Evolutionary conservation across 2,113 vertebrate genomes (phyloP).

Genomic region (Calyptommatus sinebrachiatus): DNA sequence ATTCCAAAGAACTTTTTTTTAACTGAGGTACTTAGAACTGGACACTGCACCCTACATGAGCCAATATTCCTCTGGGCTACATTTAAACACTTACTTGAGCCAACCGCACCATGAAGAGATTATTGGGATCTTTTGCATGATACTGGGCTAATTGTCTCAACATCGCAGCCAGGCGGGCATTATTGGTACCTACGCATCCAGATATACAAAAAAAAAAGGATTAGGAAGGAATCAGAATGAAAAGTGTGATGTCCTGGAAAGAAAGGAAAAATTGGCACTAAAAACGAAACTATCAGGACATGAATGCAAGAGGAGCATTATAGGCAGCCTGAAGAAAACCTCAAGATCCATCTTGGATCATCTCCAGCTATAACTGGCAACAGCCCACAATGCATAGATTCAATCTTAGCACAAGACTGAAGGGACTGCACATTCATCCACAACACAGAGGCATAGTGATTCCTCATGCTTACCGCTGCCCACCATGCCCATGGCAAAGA

Average conservation of each 20-base stretch:
- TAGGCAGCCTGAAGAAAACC: not conserved
- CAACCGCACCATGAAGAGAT: slow-evolving; percentile 98
- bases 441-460: not conserved
- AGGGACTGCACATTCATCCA: not conserved
- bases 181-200: slow-evolving; percentile 86
- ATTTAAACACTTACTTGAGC: slow-evolving; percentile 80
- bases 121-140: slow-evolving; percentile 98
- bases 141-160: slow-evolving; percentile 95
- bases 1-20: too few species aligned
- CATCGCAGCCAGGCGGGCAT: slow-evolving; percentile 95
- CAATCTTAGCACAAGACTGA: too few species aligned
- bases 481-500: slow-evolving; percentile 99
- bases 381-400: too few species aligned
- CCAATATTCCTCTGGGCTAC: accelerated
- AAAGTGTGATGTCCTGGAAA: too few species aligned
- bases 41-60: too few species aligned
- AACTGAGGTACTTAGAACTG: too few species aligned
- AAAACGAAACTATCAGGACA: too few species aligned
- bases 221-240: not conserved
- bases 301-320: too few species aligned
- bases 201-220: not conserved
- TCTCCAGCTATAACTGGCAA: too few species aligned
- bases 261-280: too few species aligned
- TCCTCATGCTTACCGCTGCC: slow-evolving; percentile 87
- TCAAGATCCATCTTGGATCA: too few species aligned